Evolutionary conservation across 2,113 vertebrate genomes (phyloP).

Genomic region (Archilochus colubris): DNA sequence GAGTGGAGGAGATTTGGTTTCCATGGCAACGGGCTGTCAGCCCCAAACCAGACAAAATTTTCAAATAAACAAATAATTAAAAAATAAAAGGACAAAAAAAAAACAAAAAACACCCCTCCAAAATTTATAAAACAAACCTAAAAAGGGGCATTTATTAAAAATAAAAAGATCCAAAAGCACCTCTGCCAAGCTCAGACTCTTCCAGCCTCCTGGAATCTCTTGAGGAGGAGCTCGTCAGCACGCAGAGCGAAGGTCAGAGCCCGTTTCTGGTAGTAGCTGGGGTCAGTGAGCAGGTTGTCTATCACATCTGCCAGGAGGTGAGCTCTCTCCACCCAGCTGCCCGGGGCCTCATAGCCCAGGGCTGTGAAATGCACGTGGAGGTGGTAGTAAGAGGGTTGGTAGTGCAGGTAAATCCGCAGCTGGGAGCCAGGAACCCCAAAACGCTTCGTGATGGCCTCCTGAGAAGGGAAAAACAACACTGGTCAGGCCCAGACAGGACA

Average conservation of each 20-base stretch:
- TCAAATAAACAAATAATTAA: background rate
- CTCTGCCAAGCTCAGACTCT: conserved; percentile 21
- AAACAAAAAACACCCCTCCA: background rate
- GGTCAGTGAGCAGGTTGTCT: conserved; percentile 83
- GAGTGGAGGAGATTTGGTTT: background rate
- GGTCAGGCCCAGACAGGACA: background rate
- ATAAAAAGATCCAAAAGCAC: background rate
- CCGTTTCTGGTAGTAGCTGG: conserved; percentile 78
- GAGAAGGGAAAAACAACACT: background rate
- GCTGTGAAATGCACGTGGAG: conserved; percentile 93
- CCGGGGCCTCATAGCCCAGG: conserved; percentile 86
- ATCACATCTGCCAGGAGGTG: conserved; percentile 90
- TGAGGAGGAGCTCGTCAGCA: conserved; percentile 80
- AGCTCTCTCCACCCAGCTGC: conserved; percentile 86
- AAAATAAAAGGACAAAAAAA: background rate
- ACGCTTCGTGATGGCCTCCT: conserved; percentile 83
- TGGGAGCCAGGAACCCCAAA: conserved; percentile 76
- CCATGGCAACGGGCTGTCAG: background rate
- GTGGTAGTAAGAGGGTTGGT: conserved; percentile 96
- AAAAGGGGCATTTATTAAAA: background rate
- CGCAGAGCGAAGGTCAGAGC: conserved; percentile 84
- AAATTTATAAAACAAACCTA: no score
- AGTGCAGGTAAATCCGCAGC: conserved; percentile 90
- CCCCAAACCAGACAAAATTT: conserved; percentile 1
- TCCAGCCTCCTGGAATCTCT: conserved; percentile 81